phyloP scores from a whole-genome alignment of 2,888 invertebrate genomes.

The Phrixothrix hirtus region DNA sequence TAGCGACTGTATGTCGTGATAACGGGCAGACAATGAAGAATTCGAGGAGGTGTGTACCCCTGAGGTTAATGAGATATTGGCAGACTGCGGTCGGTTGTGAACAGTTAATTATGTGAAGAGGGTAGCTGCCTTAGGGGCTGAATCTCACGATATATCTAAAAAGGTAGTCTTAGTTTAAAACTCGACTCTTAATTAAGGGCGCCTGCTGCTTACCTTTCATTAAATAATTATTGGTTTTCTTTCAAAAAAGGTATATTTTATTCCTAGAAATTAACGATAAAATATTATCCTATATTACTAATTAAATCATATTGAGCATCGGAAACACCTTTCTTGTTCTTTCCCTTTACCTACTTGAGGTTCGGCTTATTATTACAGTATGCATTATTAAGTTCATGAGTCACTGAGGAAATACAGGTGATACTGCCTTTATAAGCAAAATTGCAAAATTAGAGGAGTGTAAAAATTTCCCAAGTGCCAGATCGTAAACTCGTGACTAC shows the following conservation, averaged over 20 bases:
- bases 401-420: constrained; percentile 34
- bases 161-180: constrained; percentile 29
- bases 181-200: constrained; percentile 27
- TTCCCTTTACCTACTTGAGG: constrained; percentile 20
- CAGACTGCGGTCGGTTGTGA: constrained; percentile 45
- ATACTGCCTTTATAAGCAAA: constrained; percentile 25
- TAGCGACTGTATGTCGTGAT: constrained; percentile 29
- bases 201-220: too few relatives aligned
- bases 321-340: constrained; percentile 21
- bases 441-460: constrained; percentile 23
- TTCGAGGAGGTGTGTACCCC: constrained; percentile 45
- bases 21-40: constrained; percentile 41
- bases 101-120: constrained; percentile 51
- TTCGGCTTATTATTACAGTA: constrained; percentile 17
- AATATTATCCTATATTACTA: constrained; percentile 14
- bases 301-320: constrained; percentile 15
- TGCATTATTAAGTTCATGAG: constrained; percentile 31
- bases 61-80: constrained; percentile 51
- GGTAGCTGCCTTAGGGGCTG: constrained; percentile 41
- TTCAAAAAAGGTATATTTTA: constrained; percentile 4
- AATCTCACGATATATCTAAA: constrained; percentile 24
- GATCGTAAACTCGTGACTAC: constrained; percentile 29
- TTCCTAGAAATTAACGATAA: constrained; percentile 7
- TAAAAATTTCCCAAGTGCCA: constrained; percentile 29
- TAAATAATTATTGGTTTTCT: not conserved